phyloP scores from a whole-genome alignment of 2,113 vertebrate species.

The Campylorhamphus procurvoides region DNA sequence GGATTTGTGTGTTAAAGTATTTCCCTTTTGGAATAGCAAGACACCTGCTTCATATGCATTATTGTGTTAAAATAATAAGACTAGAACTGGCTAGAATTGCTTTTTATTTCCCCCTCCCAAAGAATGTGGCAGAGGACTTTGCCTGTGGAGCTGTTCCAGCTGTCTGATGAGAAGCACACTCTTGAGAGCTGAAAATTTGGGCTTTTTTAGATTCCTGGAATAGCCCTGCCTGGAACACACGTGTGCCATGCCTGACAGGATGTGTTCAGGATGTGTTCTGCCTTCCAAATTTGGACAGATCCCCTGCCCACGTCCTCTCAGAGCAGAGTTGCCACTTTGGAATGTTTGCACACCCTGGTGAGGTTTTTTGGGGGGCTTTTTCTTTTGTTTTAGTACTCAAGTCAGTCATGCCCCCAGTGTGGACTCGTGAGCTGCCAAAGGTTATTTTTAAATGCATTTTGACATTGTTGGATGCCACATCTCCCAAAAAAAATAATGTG shows the following conservation, averaged over 20 bases:
- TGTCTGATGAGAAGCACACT: not conserved
- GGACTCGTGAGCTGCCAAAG: not conserved
- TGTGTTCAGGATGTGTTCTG: not conserved
- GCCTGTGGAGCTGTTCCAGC: not conserved
- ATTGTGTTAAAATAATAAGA: not conserved
- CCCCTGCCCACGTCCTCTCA: not conserved
- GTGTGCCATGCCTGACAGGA: not conserved
- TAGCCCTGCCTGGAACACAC: not conserved
- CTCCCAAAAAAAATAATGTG: not conserved
- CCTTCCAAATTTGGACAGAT: not conserved
- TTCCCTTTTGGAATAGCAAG: not conserved
- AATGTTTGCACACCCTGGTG: slow-evolving; percentile 26
- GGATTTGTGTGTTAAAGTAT: not conserved
- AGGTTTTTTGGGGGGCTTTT: not conserved
- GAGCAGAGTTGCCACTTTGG: slow-evolving; percentile 14
- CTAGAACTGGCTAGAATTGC: not conserved
- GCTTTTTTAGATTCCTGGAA: not conserved
- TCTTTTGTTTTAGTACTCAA: not conserved
- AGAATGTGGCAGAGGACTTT: not conserved
- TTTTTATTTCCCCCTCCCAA: not conserved
- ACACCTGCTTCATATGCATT: not conserved
- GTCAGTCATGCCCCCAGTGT: not conserved
- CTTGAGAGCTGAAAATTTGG: not conserved
- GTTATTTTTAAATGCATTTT: not conserved
- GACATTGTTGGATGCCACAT: not conserved